These are phyloP conservation scores for Phylloscopus trochilus DNA, from an alignment of 2,113 vertebrate species.

Conservation along the genomic window DNA sequence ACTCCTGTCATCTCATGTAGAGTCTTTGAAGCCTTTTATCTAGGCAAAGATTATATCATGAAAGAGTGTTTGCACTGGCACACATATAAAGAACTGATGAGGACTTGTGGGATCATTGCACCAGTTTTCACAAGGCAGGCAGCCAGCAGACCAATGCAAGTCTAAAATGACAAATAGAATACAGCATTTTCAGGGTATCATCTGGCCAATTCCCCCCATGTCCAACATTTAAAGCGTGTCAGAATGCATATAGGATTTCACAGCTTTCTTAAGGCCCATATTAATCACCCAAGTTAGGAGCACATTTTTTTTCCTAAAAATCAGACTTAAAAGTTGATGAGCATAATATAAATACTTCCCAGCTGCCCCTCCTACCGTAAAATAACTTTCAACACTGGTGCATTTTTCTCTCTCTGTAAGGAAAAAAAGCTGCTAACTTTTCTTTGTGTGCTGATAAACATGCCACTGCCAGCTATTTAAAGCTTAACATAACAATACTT, in stretches of 20 bases:
- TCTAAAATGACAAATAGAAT: not conserved
- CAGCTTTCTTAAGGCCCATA: not conserved
- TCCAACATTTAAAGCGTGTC: not conserved
- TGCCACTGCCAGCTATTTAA: not conserved
- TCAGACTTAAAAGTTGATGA: not conserved
- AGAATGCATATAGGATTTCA: not conserved
- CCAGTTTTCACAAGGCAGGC: not conserved
- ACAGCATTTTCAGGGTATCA: not conserved
- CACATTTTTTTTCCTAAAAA: not conserved
- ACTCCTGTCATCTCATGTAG: not conserved
- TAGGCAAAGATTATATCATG: not conserved
- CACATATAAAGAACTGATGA: not conserved
- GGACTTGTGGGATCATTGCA: not conserved
- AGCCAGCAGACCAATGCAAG: not conserved
- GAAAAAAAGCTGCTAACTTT: not conserved
- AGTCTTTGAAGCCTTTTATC: not conserved
- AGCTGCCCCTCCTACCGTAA: not conserved
- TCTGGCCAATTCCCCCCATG: not conserved
- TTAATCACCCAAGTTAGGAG: not conserved
- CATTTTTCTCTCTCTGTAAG: not conserved
- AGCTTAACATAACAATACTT: not conserved
- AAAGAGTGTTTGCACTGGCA: not conserved
- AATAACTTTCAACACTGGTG: not conserved
- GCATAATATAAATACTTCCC: not conserved
- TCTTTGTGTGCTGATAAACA: not conserved